Evolutionary conservation across 2,797 vertebrate genomes (phyloP).

Genomic region (Manis javanica): DNA sequence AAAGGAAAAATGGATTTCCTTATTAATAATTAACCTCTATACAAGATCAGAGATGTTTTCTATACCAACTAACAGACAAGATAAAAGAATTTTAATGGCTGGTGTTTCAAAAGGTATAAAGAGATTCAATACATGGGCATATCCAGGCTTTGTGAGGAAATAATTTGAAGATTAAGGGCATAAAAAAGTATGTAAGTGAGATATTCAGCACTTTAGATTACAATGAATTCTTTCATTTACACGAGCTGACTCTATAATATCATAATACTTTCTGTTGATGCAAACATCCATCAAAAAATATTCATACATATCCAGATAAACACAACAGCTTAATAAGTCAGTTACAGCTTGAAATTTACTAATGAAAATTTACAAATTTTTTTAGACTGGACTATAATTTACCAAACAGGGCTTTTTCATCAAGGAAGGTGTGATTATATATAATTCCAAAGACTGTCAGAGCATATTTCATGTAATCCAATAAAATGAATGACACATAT

Average conservation of each 20-base stretch:
- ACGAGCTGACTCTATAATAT: background rate
- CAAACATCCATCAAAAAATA: slow-evolving; percentile 6
- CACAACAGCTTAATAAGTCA: background rate
- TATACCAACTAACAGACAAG: background rate
- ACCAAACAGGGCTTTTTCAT: background rate
- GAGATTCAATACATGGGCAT: background rate
- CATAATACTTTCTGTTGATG: background rate
- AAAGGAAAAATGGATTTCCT: background rate
- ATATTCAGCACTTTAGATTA: background rate
- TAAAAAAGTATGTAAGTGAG: background rate
- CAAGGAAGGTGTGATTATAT: background rate
- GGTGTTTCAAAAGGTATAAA: slow-evolving; percentile 21
- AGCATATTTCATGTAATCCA: background rate
- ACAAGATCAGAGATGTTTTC: slow-evolving; percentile 19
- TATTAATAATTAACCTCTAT: slow-evolving; percentile 35
- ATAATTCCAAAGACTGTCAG: background rate
- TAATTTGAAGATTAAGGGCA: background rate
- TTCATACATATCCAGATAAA: background rate
- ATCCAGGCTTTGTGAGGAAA: background rate
- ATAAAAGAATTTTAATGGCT: background rate
- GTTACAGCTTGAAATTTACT: background rate
- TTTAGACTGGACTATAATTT: background rate
- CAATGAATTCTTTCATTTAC: background rate
- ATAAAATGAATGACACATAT: background rate
- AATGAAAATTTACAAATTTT: background rate